phyloP scores from a whole-genome alignment of 2,888 invertebrate species.

The Theristus sp. region DNA sequence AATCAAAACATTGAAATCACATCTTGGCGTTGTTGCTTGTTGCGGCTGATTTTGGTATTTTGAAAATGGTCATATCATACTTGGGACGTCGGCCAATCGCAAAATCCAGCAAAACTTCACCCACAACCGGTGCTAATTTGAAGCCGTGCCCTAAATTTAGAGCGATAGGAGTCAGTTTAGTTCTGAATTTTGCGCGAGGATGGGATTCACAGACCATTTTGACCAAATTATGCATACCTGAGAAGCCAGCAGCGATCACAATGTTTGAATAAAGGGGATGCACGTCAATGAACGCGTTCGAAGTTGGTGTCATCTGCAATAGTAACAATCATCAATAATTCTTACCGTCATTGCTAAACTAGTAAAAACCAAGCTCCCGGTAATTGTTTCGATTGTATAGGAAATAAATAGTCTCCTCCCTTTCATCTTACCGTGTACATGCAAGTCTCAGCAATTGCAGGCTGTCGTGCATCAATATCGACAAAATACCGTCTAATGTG shows the following conservation, averaged over 20 bases:
- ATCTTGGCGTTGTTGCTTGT: too few species aligned
- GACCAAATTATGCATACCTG: conserved; percentile 17
- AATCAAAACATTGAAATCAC: too few species aligned
- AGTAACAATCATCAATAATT: neutral
- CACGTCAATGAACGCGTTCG: conserved; percentile 24
- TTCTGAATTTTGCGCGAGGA: too few species aligned
- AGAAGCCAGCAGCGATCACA: conserved; percentile 30
- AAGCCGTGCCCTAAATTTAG: conserved; percentile 10
- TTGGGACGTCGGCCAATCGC: conserved; percentile 8
- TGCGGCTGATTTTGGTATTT: too few species aligned
- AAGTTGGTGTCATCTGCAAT: conserved; percentile 26
- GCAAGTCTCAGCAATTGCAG: conserved; percentile 2
- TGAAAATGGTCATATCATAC: conserved; percentile 1
- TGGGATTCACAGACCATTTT: neutral
- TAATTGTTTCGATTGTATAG: too few species aligned
- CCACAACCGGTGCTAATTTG: conserved; percentile 7
- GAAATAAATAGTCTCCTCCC: too few species aligned
- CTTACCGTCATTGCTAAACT: neutral
- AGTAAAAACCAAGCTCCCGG: too few species aligned
- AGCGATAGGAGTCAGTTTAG: neutral
- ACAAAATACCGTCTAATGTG: neutral
- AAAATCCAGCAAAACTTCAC: conserved; percentile 2
- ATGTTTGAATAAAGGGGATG: conserved; percentile 29
- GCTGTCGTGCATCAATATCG: neutral
- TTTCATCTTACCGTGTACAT: conserved; percentile 1